Base-by-base conservation (phyloP, 2,797 vertebrate genomes). In the Pogonophryne albipinna region DNA sequence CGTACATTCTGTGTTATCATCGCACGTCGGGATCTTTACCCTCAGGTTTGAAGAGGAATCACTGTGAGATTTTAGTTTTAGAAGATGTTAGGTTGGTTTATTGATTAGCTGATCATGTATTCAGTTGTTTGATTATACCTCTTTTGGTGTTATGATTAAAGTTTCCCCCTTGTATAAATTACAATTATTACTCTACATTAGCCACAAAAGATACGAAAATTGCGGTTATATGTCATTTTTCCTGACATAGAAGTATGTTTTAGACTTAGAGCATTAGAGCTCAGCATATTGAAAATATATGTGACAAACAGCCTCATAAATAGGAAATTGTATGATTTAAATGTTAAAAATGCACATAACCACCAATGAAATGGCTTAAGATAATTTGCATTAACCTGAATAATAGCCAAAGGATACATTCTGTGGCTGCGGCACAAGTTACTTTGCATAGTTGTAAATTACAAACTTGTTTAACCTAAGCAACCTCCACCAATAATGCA, bases 121-220 rank as follows among this genome's bases (percentile, higher is more conserved):
- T 65, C 12, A 10, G 13, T 15, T 51, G 38, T 55, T 60, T 27
- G 9, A 17, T 44, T 45, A 19, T n/a, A 41, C 2, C n/a, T 10
- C 46, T 14, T 53, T 42, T 57, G 20, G 51, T 27, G 17, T 45
- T 12, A 53, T 13, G 16, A 66, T 65, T 23, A 78, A 74, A 42
- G n/a, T 60, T 53, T 74, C 47, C 47, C 27, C 13, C 27, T 59
- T 44, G 6, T 76, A 44, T 52, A 41, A 51, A 63, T 14, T 58
- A 11, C 4, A 27, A 4, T 4, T 27, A 4, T 27, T 4, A 15
- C 47, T 5, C n/a, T 4, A 44, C 6, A 10, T 10, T 27, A 14
- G 17, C 11, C 20, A 4, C 6, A 4, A 62, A 9, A 31, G 27
- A 4, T 55, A 2, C 9, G 17, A 27, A 23, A 17, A 20, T 6